Base-by-base conservation (phyloP, 2,113 vertebrate species). In the Hemiscyllium ocellatum region DNA sequence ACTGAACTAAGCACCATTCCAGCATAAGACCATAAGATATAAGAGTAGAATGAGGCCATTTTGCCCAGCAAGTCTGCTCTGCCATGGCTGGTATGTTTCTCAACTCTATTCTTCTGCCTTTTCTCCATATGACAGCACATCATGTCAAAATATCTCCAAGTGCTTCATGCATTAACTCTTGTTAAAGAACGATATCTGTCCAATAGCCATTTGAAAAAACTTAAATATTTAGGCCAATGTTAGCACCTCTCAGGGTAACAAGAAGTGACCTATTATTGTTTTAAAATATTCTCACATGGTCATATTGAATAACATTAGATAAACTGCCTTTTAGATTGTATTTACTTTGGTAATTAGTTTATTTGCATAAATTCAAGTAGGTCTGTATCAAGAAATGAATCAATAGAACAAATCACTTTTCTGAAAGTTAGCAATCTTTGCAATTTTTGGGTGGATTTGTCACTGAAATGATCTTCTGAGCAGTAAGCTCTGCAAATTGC, bases 381-480 rank as follows among this genome's bases (percentile, higher is more conserved):
- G n/a, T 68, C 90, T 68, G 65, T 47, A 69, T 94, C 66, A 70
- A 94, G 68, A 94, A 50, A 90, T 26, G 52, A n/a, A 90, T 61
- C 87, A 42, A n/a, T 68, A 20, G 65, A 19, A 37, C 33, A 94
- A 13, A 47, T 95, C 72, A 24, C 29, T 95, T 52, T 72, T 17
- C 89, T 50, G 68, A 47, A 29, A 72, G 68, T 72, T 50, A 26
- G 69, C 3, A 72, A 72, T 72, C n/a, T 7, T 95, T 37, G 12
- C 61, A 95, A 17, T 29, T 72, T 47, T 95, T 70, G 50, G 12
- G 20, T 72, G 47, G 61, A 68, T 93, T 22, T 93, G n/a, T 66
- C 89, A 68, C n/a, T 66, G 61, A n/a, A 93, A 19, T 91, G 29
- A 65, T 91, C 56, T 61, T n/a, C 56, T 56, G 15, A 93, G 15